Evolutionary conservation across 2,888 invertebrate genomes (phyloP), one percentile per base, ranked within the genome.

Genomic region (Cylloceria caligata): DNA sequence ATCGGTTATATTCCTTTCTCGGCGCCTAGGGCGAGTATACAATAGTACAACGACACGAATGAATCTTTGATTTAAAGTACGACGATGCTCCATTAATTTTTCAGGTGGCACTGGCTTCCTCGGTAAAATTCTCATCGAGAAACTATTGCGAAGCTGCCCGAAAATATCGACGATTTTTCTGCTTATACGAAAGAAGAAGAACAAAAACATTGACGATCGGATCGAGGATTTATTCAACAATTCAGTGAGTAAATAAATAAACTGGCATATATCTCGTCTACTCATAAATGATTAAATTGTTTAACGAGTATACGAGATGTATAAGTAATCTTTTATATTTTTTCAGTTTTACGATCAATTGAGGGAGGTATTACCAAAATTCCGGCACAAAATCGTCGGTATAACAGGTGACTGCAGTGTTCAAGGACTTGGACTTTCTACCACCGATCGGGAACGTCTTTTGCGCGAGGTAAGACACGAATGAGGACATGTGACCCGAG

Each of bases 181-280:
- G 0, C 88, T 95, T 6, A 93, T 94, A 0, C 92, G 95, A 60
- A 93, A 94, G 0, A 94, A 94, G 81, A 94, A 94, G 82, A 94
- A 94, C 39, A 94, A 94, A 80, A 94, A 94, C 39, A 93, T 94
- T 13, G 86, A 92, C 4, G 93, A 93, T 74, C 91, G 95, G 76
- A 89, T 93, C 27, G 94, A 95, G 45, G 95, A 95, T 71, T 93
- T 95, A 74, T 94, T 95, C 81, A 94, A 94, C 60, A 94, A 95
- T 84, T 94, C 94, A 87, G 96, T 95, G 85, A 94, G 94, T 93
- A 60, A 60, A 34, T 27, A 45, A 36, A 36, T 49, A 7, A 45
- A 45, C 34, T 7, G n/a, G 7, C 30, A 2, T 1, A 52, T 5
- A 11, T 36, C 3, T 39, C 34, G 16, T 6, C 36, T 13, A 5